phyloP scores from a whole-genome alignment of 2,113 vertebrate genomes.

The Rhynchopsitta pachyrhyncha region DNA sequence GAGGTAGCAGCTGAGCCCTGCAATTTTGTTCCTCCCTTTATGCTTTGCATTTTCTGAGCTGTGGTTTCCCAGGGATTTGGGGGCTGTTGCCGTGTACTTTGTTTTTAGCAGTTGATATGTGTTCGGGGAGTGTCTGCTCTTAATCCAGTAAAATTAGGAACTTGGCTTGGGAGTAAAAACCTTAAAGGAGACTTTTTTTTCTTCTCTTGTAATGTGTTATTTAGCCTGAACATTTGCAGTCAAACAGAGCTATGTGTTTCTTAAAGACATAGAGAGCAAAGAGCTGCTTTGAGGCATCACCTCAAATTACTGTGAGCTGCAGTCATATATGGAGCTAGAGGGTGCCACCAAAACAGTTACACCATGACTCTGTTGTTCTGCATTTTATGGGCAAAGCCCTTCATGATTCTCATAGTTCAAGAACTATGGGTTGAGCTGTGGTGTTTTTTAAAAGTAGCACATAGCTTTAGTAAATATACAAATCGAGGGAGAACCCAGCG shows the following conservation, averaged over 20 bases:
- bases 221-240: conserved; percentile 5
- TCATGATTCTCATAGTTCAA: background rate
- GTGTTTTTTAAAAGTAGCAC: background rate
- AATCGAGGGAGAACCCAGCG: rapidly evolving
- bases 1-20: background rate
- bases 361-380: background rate
- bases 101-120: background rate
- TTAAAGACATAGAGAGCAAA: background rate
- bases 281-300: background rate
- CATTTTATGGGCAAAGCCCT: background rate
- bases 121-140: background rate
- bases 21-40: background rate
- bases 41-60: background rate
- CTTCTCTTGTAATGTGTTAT: background rate
- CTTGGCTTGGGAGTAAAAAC: background rate
- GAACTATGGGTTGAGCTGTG: rapidly evolving
- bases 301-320: background rate
- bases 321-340: background rate
- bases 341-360: background rate
- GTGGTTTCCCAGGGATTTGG: background rate
- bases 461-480: background rate
- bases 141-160: background rate
- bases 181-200: background rate
- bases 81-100: background rate
- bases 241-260: background rate